Evolutionary conservation across 2,113 vertebrate species (phyloP).

Genomic region (Pagrus major): DNA sequence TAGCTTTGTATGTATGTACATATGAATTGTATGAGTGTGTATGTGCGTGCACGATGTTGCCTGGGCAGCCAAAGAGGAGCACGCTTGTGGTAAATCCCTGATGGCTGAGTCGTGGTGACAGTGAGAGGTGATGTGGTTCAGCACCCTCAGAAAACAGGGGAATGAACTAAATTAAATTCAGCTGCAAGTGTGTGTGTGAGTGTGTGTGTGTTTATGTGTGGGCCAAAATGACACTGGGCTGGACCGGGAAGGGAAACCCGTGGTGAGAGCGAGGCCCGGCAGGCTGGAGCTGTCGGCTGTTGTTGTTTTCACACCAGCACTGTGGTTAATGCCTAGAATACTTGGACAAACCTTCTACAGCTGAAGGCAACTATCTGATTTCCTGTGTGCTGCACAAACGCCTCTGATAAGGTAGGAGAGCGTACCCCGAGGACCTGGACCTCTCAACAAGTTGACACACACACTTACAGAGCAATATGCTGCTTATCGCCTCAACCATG

Average conservation of each 20-base stretch:
- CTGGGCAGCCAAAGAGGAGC: constrained; percentile 3
- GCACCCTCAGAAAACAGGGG: constrained; percentile 53
- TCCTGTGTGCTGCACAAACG: constrained; percentile 47
- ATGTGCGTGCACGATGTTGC: neutral
- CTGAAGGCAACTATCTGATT: constrained; percentile 45
- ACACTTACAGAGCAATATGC: neutral
- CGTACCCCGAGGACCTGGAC: neutral
- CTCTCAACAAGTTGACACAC: neutral
- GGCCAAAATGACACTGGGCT: constrained; percentile 46
- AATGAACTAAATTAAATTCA: constrained; percentile 65
- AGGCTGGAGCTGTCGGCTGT: constrained; percentile 45
- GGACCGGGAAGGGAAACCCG: constrained; percentile 48
- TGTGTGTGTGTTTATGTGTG: constrained; percentile 45
- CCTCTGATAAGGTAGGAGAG: constrained; percentile 21
- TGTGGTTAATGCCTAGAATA: constrained; percentile 60
- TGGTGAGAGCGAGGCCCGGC: constrained; percentile 15
- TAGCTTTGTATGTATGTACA: neutral
- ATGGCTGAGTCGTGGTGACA: constrained; percentile 40
- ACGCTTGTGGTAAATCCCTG: constrained; percentile 47
- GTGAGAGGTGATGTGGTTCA: constrained; percentile 61
- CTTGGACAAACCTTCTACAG: constrained; percentile 45
- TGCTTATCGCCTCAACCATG: neutral
- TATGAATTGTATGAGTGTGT: neutral
- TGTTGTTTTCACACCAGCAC: constrained; percentile 66
- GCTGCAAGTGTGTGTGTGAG: constrained; percentile 46